Conservation (phyloP, 1,140 invertebrate species). For the Nomia melanderi region DNA sequence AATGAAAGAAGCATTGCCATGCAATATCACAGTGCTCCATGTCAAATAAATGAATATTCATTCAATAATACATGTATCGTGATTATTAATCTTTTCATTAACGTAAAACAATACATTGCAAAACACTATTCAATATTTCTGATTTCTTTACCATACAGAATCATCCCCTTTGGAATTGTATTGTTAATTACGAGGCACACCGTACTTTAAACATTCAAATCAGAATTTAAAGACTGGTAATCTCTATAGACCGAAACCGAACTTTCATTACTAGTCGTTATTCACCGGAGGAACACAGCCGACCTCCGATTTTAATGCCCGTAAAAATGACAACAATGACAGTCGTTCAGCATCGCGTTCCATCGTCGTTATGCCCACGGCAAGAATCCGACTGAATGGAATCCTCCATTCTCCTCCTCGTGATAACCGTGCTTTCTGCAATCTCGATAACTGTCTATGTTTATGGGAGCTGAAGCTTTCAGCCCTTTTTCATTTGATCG, state of each 20-base stretch:
- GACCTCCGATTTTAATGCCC: slow-evolving; percentile 62
- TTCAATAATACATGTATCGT: no score
- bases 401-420: slow-evolving; percentile 71
- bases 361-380: slow-evolving; percentile 65
- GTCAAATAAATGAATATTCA: no score
- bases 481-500: slow-evolving; percentile 16
- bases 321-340: slow-evolving; percentile 73
- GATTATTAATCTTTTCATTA: no score
- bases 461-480: neutral
- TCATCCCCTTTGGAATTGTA: no score
- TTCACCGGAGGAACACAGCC: slow-evolving; percentile 21
- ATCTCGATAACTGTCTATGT: slow-evolving; percentile 71
- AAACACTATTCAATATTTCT: no score
- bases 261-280: slow-evolving; percentile 25
- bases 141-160: no score
- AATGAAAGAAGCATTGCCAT: no score
- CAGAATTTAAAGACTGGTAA: neutral
- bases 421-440: slow-evolving; percentile 65
- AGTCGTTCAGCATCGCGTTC: slow-evolving; percentile 68
- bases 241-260: neutral
- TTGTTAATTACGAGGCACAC: neutral
- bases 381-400: slow-evolving; percentile 69
- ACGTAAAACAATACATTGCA: no score
- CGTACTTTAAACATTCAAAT: neutral
- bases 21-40: no score